Evolutionary conservation across 2,888 invertebrate genomes (phyloP), one percentile per base, ranked within the genome.

Genomic region (Leucoma salicis): DNA sequence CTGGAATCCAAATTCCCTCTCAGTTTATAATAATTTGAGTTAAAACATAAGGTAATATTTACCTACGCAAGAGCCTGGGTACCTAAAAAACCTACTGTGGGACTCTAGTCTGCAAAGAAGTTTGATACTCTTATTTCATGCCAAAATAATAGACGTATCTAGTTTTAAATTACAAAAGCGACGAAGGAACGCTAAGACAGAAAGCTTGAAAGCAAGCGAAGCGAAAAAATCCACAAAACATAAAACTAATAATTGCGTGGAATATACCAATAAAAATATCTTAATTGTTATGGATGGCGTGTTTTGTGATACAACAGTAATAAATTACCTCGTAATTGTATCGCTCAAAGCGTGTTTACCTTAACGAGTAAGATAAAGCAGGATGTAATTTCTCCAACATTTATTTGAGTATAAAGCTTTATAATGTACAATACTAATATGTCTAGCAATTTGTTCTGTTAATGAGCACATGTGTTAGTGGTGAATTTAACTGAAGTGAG

Each of bases 321-420:
- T 83, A 83, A 84, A 81, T 82, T 78, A 77, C 68, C 54, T 57
- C 56, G 72, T 81, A 78, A 82, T 82, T 85, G 75, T 84, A 83
- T 80, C 74, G 81, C 73, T 67, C 61, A 66, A 68, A 57, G 68
- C 57, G 66, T 86, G 84, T 86, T 84, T 78, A 84, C 77, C 71
- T 74, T 83, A 87, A 86, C 79, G 76, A 82, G 74, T 57, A 65
- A 82, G 86, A 86, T 87, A 77, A 75, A 71, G 58, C 66, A 53
- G 63, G 59, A 58, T 48, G 55, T 68, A 53, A 48, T 58, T 63
- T 66, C 59, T 60, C 52, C 38, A 42, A 27, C 53, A 31, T 59
- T 62, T 63, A 55, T 31, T 43, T 15, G 16, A 43, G 25, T 15
- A 39, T 18, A 45, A 18, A 28, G 28, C 18, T 15, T 15, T 28